Evolutionary conservation across 2,113 vertebrate genomes (phyloP).

Genomic region (Poicephalus meyeri): DNA sequence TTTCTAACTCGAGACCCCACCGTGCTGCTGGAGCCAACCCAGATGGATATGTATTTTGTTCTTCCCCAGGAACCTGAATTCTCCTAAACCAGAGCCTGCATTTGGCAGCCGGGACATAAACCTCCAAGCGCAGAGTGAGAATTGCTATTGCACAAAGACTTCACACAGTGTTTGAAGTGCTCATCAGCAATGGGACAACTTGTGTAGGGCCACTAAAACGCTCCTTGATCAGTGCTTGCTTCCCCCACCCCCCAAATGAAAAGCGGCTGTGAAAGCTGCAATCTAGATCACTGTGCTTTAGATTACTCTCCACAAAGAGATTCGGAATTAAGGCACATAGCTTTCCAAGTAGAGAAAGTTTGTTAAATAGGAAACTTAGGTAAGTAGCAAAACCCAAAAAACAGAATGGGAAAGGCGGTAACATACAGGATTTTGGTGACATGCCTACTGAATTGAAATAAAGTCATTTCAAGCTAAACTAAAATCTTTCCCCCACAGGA

Average conservation of each 20-base stretch:
- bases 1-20: background rate
- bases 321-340: slow-evolving; percentile 75
- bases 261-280: slow-evolving; percentile 1
- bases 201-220: background rate
- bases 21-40: background rate
- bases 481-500: background rate
- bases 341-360: slow-evolving; percentile 75
- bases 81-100: slow-evolving; percentile 32
- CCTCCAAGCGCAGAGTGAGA: background rate
- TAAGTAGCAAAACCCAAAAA: slow-evolving; percentile 38
- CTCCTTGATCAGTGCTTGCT: background rate
- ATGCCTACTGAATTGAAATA: background rate
- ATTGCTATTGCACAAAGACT: slow-evolving; percentile 76
- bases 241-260: background rate
- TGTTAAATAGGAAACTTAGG: slow-evolving; percentile 50
- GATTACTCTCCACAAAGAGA: slow-evolving; percentile 57
- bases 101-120: slow-evolving; percentile 20
- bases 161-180: slow-evolving; percentile 46
- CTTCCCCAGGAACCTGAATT: slow-evolving; percentile 2
- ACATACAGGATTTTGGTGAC: background rate
- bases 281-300: slow-evolving; percentile 69
- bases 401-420: background rate
- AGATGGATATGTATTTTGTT: background rate
- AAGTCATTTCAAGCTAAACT: background rate
- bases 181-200: slow-evolving; percentile 38